These are phyloP conservation scores for Stigmatopora nigra DNA, from an alignment of 2,113 vertebrate genomes.

Conservation along the genomic window DNA sequence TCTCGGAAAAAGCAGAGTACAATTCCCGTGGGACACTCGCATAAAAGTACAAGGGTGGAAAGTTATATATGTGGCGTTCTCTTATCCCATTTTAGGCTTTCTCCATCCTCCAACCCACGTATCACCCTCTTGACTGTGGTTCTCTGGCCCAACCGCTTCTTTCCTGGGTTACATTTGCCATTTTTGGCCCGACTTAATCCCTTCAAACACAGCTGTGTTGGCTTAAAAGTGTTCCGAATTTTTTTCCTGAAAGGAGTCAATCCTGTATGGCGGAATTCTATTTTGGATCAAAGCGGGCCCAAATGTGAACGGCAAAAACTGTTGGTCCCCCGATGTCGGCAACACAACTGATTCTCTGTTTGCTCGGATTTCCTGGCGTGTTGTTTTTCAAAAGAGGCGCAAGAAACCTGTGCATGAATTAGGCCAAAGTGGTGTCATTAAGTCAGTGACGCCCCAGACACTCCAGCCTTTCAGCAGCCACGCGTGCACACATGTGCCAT, in stretches of 20 bases:
- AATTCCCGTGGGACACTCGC: conserved; percentile 62
- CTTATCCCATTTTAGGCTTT: conserved; percentile 40
- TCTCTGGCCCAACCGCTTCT: conserved; percentile 6
- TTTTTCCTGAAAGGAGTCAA: conserved; percentile 22
- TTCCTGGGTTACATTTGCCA: conserved; percentile 28
- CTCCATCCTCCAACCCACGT: conserved; percentile 13
- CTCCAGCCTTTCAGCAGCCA: conserved; percentile 58
- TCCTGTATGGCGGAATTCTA: conserved; percentile 16
- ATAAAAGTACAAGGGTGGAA: conserved; percentile 59
- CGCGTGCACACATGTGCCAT: conserved; percentile 59
- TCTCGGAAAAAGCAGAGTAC: conserved; percentile 42
- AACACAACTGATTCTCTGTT: conserved; percentile 66
- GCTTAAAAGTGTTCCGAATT: conserved; percentile 5
- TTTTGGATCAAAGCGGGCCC: conserved; percentile 43
- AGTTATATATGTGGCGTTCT: conserved; percentile 36
- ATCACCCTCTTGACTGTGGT: conserved; percentile 9
- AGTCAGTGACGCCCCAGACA: conserved; percentile 54
- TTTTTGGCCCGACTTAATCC: conserved; percentile 22
- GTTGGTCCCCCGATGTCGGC: conserved; percentile 22
- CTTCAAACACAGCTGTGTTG: conserved; percentile 7
- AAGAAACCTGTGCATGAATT: conserved; percentile 65
- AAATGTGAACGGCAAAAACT: conserved; percentile 28
- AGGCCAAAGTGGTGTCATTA: conserved; percentile 67
- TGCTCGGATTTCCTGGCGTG: conserved; percentile 42
- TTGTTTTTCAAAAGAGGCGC: conserved; percentile 53